Evolutionary conservation across 2,113 vertebrate species (phyloP).

Genomic region (Pandion haliaetus): DNA sequence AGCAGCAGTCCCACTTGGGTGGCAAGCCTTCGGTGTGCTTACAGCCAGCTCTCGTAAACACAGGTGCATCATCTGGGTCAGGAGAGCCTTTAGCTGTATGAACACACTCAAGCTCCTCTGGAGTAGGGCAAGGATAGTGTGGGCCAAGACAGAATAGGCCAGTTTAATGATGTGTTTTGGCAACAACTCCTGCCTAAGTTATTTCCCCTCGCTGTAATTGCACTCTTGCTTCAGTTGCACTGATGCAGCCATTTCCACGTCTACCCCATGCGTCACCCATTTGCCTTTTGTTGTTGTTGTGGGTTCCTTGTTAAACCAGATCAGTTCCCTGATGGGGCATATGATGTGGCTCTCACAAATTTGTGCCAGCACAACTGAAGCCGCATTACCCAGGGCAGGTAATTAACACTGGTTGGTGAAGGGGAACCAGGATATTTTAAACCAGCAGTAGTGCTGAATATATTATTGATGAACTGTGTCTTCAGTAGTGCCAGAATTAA

Average conservation of each 20-base stretch:
- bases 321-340: not conserved
- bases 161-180: not conserved
- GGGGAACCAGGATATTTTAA: not conserved
- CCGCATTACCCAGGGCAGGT: not conserved
- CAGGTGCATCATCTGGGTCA: rapidly evolving
- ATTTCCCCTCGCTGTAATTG: not conserved
- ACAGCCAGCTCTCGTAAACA: not conserved
- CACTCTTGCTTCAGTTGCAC: not conserved
- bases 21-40: not conserved
- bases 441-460: not conserved
- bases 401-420: not conserved
- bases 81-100: not conserved
- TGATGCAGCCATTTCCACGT: not conserved
- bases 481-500: not conserved
- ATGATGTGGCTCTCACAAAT: not conserved
- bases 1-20: too few relatives aligned
- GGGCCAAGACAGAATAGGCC: not conserved
- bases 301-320: not conserved
- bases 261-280: not conserved
- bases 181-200: not conserved
- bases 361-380: not conserved
- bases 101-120: rapidly evolving
- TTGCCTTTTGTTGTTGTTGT: not conserved
- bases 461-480: not conserved
- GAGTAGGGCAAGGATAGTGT: rapidly evolving